Base-by-base conservation (phyloP, 2,797 vertebrate species). In the Coregonus suidteri region DNA sequence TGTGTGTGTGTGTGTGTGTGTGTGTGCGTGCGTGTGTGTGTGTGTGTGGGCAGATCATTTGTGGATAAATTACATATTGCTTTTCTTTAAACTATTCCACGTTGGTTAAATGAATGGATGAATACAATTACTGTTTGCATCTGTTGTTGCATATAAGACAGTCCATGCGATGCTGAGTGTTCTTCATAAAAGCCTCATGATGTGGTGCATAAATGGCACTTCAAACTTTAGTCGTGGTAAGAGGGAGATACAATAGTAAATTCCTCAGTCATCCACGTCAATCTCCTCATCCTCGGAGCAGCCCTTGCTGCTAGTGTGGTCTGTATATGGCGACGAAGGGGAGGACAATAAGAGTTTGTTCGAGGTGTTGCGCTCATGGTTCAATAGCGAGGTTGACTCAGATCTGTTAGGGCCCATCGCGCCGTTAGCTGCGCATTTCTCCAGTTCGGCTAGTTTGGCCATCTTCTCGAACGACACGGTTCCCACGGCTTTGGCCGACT, bases 271-370 rank as follows among this genome's bases (percentile, higher is more conserved):
- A 87, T 96, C 96, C 82, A 98, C 97, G 80, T 98, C 96, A 75
- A 97, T 97, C 88, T 97, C 96, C 90, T 96, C 96, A 65, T 97
- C 96, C 83, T 96, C 95, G 2, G 95, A 96, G 88, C 94, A 96
- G 77, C 96, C 94, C 90, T 95, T 92, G 88, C 95, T 94, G 91
- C 91, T 92, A 73, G 92, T 92, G 84, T 91, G 93, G 88, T 95
- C 95, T 85, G 95, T 93, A 88, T 91, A 91, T 18, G 94, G 94
- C 35, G 94, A 94, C 20, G 93, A 91, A 0, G 93, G 92, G 15
- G 79, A 78, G 0, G 92, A 91, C 84, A 86, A 86, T 74, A 89
- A 92, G 81, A 85, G 88, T 83, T 88, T 90, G 83, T 88, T 90
- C 6, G 83, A 77, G 76, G 88, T 85, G 16, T 88, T 92, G 53